Evolutionary conservation across 2,113 vertebrate species (phyloP), one percentile per base, ranked within the genome.

Genomic region (Turnix velox): DNA sequence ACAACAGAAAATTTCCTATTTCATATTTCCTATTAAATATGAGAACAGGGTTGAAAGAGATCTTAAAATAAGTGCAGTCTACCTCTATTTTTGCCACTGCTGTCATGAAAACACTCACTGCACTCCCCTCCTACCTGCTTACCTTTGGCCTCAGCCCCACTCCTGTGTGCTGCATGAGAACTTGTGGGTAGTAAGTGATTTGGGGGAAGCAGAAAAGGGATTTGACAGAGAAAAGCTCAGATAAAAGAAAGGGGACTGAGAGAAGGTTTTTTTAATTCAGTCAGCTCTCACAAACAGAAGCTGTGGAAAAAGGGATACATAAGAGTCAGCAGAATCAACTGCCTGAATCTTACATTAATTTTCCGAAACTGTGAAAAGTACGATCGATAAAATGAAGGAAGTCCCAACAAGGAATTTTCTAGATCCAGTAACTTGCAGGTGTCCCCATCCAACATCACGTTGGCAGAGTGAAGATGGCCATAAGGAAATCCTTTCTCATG

Each of bases 331-430:
- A 67, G 19, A 71, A 62, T 61, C 62, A 39, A 31, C 13, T 62
- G 77, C 51, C 51, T 75, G 69, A 93, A 63, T 96, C 98, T 92
- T 97, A 99, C 99, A 28, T 98, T 99, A 90, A 99, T 99, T 97
- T 99, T 99, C 90, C 99, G 98, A 95, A 99, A 98, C 51, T 99
- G 99, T 33, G 98, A 98, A 77, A 99, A 98, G 63, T 98, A 97
- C 0, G 98, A 98, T 51, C 99, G 96, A 93, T 99, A 99, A 90
- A 97, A 98, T 5, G 98, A 98, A 11, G 99, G 99, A 33, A 99
- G 98, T 92, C 99, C 99, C 94, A 99, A 91, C 30, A 99, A 85
- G 48, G 98, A 98, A 87, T 99, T 99, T 97, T 99, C 99, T 12
- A 99, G 95, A 59, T 99, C 99, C 84, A 98, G 94, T 85, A 99